Evolutionary conservation across 2,888 invertebrate genomes (phyloP).

Genomic region (Agrotis clavis): DNA sequence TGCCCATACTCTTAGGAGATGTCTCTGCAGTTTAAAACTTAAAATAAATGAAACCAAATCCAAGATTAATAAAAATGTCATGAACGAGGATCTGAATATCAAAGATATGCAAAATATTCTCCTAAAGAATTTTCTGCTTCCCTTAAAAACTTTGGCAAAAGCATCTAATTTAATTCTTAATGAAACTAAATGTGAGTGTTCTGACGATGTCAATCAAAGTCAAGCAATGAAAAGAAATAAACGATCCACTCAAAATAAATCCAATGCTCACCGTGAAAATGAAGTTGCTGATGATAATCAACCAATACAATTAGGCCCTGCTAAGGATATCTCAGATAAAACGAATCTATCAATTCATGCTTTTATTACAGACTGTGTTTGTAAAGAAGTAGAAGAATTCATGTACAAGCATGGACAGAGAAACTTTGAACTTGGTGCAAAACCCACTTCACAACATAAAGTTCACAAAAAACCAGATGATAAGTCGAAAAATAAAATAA

Average conservation of each 20-base stretch:
- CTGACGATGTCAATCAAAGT: conserved; percentile 3
- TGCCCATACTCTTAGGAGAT: conserved; percentile 61
- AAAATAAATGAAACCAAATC: conserved; percentile 57
- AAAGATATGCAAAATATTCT: conserved; percentile 1
- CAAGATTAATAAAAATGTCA: conserved; percentile 19
- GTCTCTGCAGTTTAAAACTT: conserved; percentile 68
- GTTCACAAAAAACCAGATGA: background rate
- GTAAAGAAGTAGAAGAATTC: conserved; percentile 8
- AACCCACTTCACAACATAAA: background rate
- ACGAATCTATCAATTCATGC: background rate
- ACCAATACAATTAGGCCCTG: background rate
- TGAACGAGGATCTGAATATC: background rate
- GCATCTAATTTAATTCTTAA: conserved; percentile 2
- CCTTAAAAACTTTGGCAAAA: conserved; percentile 13
- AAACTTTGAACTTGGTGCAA: background rate
- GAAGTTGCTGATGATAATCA: background rate
- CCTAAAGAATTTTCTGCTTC: conserved; percentile 2
- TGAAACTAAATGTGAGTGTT: conserved; percentile 8
- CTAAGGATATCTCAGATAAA: conserved; percentile 1
- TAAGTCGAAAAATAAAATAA: background rate
- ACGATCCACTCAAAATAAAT: background rate
- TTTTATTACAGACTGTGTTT: conserved; percentile 15
- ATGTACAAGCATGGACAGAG: background rate
- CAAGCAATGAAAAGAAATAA: conserved; percentile 8
- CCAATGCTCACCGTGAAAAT: background rate